These are phyloP conservation scores for Nothocercus nigrocapillus DNA, from an alignment of 2,113 vertebrate species.

Conservation along the genomic window DNA sequence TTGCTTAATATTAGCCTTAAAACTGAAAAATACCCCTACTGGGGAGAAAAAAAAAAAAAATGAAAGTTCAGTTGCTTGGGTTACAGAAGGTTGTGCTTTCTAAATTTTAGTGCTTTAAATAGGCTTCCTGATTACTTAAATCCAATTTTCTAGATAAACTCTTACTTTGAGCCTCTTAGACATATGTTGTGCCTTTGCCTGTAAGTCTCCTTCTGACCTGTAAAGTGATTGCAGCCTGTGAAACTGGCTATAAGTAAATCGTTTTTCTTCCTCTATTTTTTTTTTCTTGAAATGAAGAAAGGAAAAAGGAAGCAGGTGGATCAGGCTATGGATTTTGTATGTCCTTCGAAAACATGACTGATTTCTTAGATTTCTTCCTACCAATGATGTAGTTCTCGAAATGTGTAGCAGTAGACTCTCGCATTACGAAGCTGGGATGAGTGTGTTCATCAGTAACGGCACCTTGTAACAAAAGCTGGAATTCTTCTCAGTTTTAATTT, in stretches of 20 bases:
- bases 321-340: background rate
- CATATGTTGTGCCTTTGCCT: conserved; percentile 17
- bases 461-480: background rate
- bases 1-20: background rate
- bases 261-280: background rate
- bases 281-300: background rate
- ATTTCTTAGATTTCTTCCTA: background rate
- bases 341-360: background rate
- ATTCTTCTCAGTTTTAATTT: background rate
- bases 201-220: conserved; percentile 32
- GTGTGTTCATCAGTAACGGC: background rate
- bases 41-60: background rate
- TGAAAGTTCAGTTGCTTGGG: background rate
- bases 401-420: background rate
- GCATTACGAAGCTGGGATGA: background rate
- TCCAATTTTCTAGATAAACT: conserved; percentile 53
- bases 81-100: conserved; percentile 22
- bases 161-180: conserved; percentile 28
- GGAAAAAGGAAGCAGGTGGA: background rate
- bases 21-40: background rate
- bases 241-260: conserved; percentile 46
- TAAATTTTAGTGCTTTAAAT: conserved; percentile 44
- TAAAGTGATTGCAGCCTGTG: conserved; percentile 41
- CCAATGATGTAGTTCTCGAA: background rate
- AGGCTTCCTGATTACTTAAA: conserved; percentile 54